Percentiles rank a stretch among this genome's conserved stretches.
These are phyloP conservation scores for Steinernema hermaphroditum DNA, from an alignment of 2,888 invertebrate species.

Conservation along the genomic window DNA sequence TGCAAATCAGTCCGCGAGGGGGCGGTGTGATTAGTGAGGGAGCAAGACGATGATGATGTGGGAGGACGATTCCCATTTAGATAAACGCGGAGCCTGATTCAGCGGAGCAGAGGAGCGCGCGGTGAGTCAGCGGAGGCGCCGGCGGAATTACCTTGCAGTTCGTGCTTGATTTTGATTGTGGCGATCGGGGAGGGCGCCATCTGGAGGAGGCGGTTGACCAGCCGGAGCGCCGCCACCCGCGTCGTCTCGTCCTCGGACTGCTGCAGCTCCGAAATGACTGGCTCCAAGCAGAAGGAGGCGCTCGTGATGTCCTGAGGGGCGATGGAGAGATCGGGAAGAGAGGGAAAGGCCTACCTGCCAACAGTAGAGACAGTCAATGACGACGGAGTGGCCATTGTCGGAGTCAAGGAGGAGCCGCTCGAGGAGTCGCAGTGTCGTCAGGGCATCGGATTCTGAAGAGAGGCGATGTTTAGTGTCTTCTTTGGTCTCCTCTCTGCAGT, in stretches of 20 bases:
- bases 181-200: slow-evolving; percentile 38
- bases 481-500: too few species aligned
- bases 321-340: too few species aligned
- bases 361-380: slow-evolving; percentile 41
- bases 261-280: slow-evolving; percentile 40
- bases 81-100: slow-evolving; percentile 29
- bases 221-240: slow-evolving; percentile 28
- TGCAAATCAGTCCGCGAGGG: too few species aligned
- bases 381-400: slow-evolving; percentile 35
- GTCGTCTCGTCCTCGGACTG: slow-evolving; percentile 35
- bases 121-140: neutral
- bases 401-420: slow-evolving; percentile 27
- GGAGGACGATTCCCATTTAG: slow-evolving; percentile 28
- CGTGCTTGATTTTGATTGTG: slow-evolving; percentile 36
- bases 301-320: slow-evolving; percentile 34
- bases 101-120: neutral
- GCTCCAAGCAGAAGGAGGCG: slow-evolving; percentile 32
- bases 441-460: slow-evolving; percentile 33
- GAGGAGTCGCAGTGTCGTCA: slow-evolving; percentile 34
- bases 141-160: slow-evolving; percentile 41
- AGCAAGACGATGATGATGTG: slow-evolving; percentile 16
- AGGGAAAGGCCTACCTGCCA: slow-evolving; percentile 43
- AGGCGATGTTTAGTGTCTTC: too few species aligned
- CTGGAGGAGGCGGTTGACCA: slow-evolving; percentile 40
- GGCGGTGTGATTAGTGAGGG: neutral